phyloP scores from a whole-genome alignment of 2,888 invertebrate species.

The Parapristionchus giblindavisi region DNA sequence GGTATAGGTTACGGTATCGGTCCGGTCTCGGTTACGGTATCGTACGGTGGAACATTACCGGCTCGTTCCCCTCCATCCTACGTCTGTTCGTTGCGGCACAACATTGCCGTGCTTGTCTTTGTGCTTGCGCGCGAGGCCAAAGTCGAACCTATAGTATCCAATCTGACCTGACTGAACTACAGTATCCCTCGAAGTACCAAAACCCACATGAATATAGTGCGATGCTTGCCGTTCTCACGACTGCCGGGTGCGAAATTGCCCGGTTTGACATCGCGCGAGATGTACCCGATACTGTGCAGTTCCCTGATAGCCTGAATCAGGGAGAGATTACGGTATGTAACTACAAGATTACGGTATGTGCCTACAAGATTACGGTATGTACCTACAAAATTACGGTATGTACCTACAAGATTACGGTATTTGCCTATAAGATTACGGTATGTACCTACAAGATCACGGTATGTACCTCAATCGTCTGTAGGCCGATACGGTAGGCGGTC shows the following conservation, averaged over 20 bases:
- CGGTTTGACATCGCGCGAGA: slow-evolving; percentile 62
- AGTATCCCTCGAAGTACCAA: no score
- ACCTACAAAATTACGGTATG: no score
- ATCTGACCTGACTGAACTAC: no score
- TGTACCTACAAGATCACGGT: no score
- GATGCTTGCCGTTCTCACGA: slow-evolving; percentile 39
- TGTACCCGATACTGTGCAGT: slow-evolving; percentile 55
- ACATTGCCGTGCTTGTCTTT: slow-evolving; percentile 48
- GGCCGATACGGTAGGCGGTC: slow-evolving; percentile 53
- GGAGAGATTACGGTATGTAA: not conserved
- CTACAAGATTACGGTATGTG: no score
- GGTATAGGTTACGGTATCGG: no score
- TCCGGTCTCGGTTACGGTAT: no score
- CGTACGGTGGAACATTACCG: slow-evolving; percentile 43
- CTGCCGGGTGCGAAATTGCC: slow-evolving; percentile 63
- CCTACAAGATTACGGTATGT: no score
- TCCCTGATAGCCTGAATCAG: slow-evolving; percentile 55
- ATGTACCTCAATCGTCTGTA: slow-evolving; percentile 54
- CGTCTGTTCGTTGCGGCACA: slow-evolving; percentile 52
- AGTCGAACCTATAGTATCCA: no score
- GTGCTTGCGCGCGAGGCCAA: slow-evolving; percentile 56
- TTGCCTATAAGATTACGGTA: not conserved
- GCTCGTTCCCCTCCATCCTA: slow-evolving; percentile 63
- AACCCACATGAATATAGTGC: no score
- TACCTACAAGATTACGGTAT: not conserved